Evolutionary conservation across 2,888 invertebrate species (phyloP).

Genomic region (Acrobeloides nanus): DNA sequence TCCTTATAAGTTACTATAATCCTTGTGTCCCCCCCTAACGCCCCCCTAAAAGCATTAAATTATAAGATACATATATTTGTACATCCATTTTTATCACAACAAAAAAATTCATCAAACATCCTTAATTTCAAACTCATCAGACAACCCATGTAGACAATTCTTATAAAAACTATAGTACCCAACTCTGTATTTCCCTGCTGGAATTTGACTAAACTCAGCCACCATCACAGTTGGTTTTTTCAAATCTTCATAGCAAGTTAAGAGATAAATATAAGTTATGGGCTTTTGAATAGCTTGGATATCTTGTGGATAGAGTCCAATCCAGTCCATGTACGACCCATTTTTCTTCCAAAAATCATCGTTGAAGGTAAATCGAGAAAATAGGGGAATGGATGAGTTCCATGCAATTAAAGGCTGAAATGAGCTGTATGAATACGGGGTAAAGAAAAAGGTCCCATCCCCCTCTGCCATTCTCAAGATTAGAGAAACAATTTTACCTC

Average conservation of each 20-base stretch:
- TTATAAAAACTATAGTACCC: conserved; percentile 22
- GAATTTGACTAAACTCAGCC: conserved; percentile 34
- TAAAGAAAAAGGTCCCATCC: conserved; percentile 11
- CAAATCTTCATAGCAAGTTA: conserved; percentile 15
- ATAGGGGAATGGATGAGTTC: conserved; percentile 20
- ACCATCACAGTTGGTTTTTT: conserved; percentile 12
- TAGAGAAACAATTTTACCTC: no score
- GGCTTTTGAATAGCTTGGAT: no score
- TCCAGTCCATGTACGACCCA: conserved; percentile 43
- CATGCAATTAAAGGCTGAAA: background rate
- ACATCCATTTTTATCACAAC: no score
- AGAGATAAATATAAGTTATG: conserved; percentile 13
- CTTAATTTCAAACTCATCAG: conserved; percentile 16
- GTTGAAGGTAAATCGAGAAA: conserved; percentile 29
- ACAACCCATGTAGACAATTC: conserved; percentile 23
- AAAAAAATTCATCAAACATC: conserved; percentile 11
- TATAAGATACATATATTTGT: no score
- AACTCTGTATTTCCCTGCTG: conserved; percentile 31
- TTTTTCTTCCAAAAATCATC: conserved; percentile 27
- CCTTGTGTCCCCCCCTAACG: no score
- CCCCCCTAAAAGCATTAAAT: no score
- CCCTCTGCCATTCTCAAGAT: background rate
- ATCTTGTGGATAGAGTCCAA: no score
- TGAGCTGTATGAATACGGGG: conserved; percentile 8
- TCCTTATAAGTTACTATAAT: no score